Evolutionary conservation across 1,140 invertebrate species (phyloP).

Genomic region (Psix sp.): DNA sequence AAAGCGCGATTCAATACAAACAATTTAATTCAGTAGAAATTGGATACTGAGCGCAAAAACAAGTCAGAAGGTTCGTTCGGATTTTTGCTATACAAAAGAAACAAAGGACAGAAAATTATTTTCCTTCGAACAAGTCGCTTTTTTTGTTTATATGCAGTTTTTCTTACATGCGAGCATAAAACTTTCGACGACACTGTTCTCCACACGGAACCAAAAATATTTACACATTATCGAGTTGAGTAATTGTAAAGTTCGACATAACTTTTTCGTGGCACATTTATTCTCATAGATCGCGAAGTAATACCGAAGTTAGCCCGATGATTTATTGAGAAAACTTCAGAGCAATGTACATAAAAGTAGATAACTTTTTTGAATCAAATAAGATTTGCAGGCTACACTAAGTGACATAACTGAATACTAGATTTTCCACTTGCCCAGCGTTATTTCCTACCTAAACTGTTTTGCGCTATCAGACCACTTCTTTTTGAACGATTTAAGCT

Average conservation of each 20-base stretch:
- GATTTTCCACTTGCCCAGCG: not conserved
- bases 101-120: not conserved
- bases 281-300: conserved; percentile 31
- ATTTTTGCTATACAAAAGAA: no score
- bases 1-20: no score
- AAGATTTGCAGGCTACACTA: conserved; percentile 20
- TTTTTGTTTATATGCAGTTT: conserved; percentile 3
- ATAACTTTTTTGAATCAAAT: conserved; percentile 20
- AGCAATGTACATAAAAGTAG: not conserved
- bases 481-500: not conserved
- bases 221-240: conserved; percentile 35
- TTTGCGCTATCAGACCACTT: not conserved
- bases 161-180: conserved; percentile 12
- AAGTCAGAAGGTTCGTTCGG: no score
- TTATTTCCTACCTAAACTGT: no score
- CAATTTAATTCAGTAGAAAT: no score
- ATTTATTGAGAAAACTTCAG: conserved; percentile 30
- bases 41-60: no score
- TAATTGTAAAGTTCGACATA: conserved; percentile 36
- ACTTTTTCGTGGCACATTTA: conserved; percentile 19
- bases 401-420: conserved; percentile 18
- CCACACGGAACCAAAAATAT: conserved; percentile 26
- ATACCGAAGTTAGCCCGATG: conserved; percentile 15
- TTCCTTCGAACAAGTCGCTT: conserved; percentile 11
- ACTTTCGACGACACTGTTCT: conserved; percentile 20